phyloP scores from a whole-genome alignment of 1,140 invertebrate genomes.

The Drosophila nasuta region DNA sequence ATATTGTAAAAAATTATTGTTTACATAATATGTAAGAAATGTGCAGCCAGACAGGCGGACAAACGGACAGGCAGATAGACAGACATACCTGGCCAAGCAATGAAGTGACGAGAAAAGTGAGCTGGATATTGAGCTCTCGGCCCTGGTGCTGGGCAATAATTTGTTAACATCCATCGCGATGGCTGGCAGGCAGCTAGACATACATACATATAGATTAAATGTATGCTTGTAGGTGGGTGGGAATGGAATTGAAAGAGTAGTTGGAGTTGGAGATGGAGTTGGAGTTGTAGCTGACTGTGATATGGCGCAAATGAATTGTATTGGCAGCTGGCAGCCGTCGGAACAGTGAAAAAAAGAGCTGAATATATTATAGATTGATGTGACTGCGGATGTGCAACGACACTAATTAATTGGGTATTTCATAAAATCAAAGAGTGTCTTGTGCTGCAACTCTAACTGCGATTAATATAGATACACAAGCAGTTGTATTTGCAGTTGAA shows the following conservation, averaged over 20 bases:
- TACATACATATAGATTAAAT: neutral
- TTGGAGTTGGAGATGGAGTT: constrained; percentile 7
- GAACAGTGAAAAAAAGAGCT: constrained; percentile 19
- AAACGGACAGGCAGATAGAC: constrained; percentile 6
- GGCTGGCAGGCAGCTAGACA: constrained; percentile 20
- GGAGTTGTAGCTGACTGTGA: constrained; percentile 39
- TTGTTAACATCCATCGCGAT: constrained; percentile 59
- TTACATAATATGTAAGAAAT: constrained; percentile 68
- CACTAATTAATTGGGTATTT: constrained; percentile 79
- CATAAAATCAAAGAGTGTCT: constrained; percentile 67
- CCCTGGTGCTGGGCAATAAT: constrained; percentile 47
- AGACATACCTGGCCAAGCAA: constrained; percentile 19
- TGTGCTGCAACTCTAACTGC: constrained; percentile 39
- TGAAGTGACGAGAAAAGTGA: constrained; percentile 14
- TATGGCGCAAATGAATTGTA: constrained; percentile 77
- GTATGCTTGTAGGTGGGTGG: constrained; percentile 20
- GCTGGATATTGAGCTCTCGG: constrained; percentile 4
- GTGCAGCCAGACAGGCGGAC: constrained; percentile 47
- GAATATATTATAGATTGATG: constrained; percentile 76
- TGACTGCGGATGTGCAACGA: constrained; percentile 39
- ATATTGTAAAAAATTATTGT: constrained; percentile 72
- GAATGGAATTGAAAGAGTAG: constrained; percentile 1
- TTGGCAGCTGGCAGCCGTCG: constrained; percentile 74
- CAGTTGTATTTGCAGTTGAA: constrained; percentile 15
- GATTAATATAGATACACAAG: constrained; percentile 18